A percentile compares a stretch with the other conserved stretches of the same genome.
Conservation (phyloP, 1,140 invertebrate genomes). For the Cydia fagiglandana region DNA sequence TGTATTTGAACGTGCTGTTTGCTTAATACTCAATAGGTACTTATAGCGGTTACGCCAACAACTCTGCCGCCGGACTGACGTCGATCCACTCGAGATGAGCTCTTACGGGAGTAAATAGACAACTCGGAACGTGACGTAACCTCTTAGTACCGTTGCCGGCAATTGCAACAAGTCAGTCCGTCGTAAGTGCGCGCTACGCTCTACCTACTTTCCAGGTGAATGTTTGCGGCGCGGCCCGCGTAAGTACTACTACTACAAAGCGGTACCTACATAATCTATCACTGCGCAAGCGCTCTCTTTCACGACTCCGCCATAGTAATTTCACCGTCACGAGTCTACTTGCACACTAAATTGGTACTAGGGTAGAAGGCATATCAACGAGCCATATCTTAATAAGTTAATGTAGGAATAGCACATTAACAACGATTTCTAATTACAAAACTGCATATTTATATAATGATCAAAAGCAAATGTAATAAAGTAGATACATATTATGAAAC, state of each 20-base stretch:
- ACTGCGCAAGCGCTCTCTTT: background rate
- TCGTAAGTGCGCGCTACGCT: background rate
- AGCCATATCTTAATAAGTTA: background rate
- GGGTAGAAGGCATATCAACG: background rate
- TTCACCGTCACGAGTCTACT: background rate
- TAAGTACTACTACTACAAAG: background rate
- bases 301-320: background rate
- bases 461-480: background rate
- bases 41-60: background rate
- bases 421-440: background rate
- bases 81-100: background rate
- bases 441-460: too few species aligned
- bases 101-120: background rate
- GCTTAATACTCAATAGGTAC: background rate
- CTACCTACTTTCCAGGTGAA: conserved; percentile 2
- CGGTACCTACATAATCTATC: background rate
- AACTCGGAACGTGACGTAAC: background rate
- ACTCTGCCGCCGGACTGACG: background rate
- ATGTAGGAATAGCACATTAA: background rate
- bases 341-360: background rate
- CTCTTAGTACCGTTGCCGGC: background rate
- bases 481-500: background rate
- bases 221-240: background rate
- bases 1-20: background rate
- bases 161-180: background rate